Conservation (phyloP, 2,113 vertebrate genomes). For the Oreochromis tanganicae region DNA sequence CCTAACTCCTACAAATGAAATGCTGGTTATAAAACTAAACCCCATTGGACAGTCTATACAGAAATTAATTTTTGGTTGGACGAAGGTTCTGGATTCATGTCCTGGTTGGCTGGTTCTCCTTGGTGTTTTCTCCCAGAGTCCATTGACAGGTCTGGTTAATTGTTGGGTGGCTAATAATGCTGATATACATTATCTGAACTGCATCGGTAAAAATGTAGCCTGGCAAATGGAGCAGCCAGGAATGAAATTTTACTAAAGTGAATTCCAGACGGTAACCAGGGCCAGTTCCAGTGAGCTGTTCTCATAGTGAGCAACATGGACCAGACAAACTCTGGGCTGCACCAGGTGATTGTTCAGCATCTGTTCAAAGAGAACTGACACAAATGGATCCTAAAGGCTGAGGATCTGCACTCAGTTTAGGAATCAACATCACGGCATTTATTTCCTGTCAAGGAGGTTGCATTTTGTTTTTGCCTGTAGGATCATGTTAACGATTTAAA, state of each 20-base stretch:
- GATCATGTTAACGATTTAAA: not conserved
- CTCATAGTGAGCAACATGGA: not conserved
- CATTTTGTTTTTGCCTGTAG: fast-evolving
- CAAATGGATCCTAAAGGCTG: not conserved
- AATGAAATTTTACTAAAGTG: not conserved
- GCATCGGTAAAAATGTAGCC: not conserved
- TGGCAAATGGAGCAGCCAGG: not conserved
- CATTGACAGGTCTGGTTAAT: not conserved
- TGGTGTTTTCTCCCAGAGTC: not conserved
- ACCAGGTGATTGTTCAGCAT: not conserved
- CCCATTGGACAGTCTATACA: not conserved
- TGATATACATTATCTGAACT: not conserved
- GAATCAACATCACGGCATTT: not conserved
- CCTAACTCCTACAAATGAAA: not conserved
- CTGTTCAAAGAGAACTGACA: not conserved
- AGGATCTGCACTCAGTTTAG: not conserved
- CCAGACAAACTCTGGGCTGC: not conserved
- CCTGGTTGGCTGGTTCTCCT: not conserved
- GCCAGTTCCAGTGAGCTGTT: fast-evolving
- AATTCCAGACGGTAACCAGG: not conserved
- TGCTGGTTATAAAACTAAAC: not conserved
- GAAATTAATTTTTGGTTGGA: not conserved
- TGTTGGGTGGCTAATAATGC: too few species aligned
- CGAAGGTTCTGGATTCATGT: not conserved
- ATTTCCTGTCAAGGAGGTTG: not conserved